Base-by-base conservation (phyloP, 2,888 invertebrate genomes). In the Mesodorylaimus sp. region DNA sequence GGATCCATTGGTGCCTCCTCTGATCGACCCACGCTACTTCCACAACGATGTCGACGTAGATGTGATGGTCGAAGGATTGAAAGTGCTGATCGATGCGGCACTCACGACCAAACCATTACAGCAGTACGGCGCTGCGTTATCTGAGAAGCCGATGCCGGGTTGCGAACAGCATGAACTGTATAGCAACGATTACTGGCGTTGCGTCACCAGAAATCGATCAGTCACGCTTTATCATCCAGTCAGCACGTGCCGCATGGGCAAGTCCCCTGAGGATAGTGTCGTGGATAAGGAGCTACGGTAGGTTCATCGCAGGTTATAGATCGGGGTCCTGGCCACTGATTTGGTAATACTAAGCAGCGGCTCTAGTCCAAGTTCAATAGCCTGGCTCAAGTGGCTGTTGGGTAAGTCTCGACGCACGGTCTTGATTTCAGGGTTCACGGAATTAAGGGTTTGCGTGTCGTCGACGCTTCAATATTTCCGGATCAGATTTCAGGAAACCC, bases 391-490 rank as follows among this genome's bases (percentile, higher is more conserved):
- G n/a, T n/a, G n/a, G n/a, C n/a, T n/a, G n/a, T n/a, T n/a, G n/a
- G n/a, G n/a, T n/a, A n/a, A n/a, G n/a, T n/a, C n/a, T n/a, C n/a
- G n/a, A n/a, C n/a, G n/a, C n/a, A n/a, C n/a, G n/a, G n/a, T n/a
- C n/a, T n/a, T 10, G 19, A 39, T 46, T 36, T 46, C n/a, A 46
- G 36, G 25, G 47, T 46, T 46, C 47, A 46, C 36, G 47, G 47
- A 3, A 46, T 36, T 19, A 3, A 46, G n/a, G 47, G 47, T 3
- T 19, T 46, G 3, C 3, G 47, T 3, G 47, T 46, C 3, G 47
- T 46, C 5, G 47, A 46, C 36, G 47, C 47, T 19, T 46, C 47
- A 10, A 46, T 46, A 39, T 46, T 46, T 36, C 47, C 47, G n/a
- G 28, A n/a, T 5, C 47, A 19, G 3, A 39, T 36, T 5, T 5